These are phyloP conservation scores for Actinia equina DNA, from an alignment of 64 coral and sea anemone genomes.

Conservation along the genomic window DNA sequence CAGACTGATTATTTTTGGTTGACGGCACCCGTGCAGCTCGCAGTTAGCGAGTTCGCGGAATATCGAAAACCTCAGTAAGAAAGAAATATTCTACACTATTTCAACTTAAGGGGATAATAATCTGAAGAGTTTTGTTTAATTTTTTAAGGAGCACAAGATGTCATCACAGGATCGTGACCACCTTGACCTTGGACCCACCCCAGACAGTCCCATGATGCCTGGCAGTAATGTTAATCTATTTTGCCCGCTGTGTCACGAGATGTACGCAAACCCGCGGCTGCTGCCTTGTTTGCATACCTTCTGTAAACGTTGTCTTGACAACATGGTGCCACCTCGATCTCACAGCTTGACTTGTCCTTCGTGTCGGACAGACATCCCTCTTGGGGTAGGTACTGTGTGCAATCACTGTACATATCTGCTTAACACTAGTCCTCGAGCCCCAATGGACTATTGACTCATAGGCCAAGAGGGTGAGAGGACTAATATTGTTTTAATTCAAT, in stretches of 20 bases:
- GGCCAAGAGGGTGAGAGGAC: no score
- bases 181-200: constrained; percentile 39
- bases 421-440: no score
- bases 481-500: no score
- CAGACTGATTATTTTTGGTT: no score
- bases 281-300: constrained; percentile 97
- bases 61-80: no score
- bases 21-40: no score
- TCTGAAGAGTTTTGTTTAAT: not conserved
- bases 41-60: no score
- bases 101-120: not conserved
- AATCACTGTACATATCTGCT: no score
- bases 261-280: constrained; percentile 79
- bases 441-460: no score
- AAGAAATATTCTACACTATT: not conserved
- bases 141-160: constrained; percentile 66
- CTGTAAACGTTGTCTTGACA: constrained; percentile 89
- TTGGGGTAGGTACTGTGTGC: constrained; percentile 51
- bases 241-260: constrained; percentile 88
- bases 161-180: constrained; percentile 43
- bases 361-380: constrained; percentile 78
- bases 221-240: constrained; percentile 76
- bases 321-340: constrained; percentile 79
- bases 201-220: constrained; percentile 60
- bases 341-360: constrained; percentile 80